Base-by-base conservation (phyloP, 2,113 vertebrate species). In the Gallinago media region DNA sequence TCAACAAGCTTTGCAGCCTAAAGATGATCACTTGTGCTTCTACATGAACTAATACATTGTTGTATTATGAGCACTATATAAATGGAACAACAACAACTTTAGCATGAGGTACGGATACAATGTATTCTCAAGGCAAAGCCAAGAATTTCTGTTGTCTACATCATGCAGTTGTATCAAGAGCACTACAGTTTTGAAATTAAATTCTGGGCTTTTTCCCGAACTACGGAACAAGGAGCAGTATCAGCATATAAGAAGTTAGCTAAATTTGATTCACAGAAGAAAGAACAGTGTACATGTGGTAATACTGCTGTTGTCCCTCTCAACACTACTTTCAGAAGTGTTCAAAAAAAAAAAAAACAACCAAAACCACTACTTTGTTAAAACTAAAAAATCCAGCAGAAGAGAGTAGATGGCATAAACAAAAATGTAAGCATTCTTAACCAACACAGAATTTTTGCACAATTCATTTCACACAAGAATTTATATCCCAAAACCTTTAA, bases 251-350 rank as follows among this genome's bases (percentile, higher is more conserved):
- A 49, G 38, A 11, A 56, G 15, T 15, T 2, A 29, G 11, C 17
- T 77, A 76, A 34, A 73, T 36, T 84, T 81, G 46, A 34, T 81
- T 49, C 4, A 1, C 3, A 19, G 26, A 2, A 1, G 10, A 22
- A 71, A 85, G 32, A 70, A 34, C 7, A 1, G 0, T 1, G 11
- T 42, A 74, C 15, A 23, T 29, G 14, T 4, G 18, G n/a, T 62
- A 62, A 74, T 23, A 36, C 38, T 23, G 29, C 49, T 82, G 73
- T 3, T 82, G 32, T 29, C 80, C 50, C 77, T 8, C 31, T 73
- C 75, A 88, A 42, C 4, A 1, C 5, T 23, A 8, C 23, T 73
- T 85, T 32, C 56, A 21, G 5, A 71, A 65, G 2, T 12, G 31
- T 2, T 74, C 40, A 38, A 61, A 79, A 80, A 79, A 63, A 59